Evolutionary conservation across 2,113 vertebrate genomes (phyloP).

Genomic region (Misgurnus anguillicaudatus): DNA sequence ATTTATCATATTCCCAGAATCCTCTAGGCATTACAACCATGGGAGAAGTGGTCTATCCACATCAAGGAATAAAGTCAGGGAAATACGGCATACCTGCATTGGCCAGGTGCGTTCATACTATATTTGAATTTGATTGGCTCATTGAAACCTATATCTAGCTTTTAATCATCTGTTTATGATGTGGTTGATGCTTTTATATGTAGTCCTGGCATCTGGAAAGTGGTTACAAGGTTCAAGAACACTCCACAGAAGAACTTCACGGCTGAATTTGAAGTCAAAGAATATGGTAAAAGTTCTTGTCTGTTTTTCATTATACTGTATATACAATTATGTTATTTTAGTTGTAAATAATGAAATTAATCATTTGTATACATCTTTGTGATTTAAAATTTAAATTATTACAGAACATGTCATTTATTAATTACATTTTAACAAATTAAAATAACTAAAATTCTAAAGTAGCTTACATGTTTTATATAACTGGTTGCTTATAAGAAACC

Average conservation of each 20-base stretch:
- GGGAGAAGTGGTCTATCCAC: constrained; percentile 28
- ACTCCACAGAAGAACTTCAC: constrained; percentile 58
- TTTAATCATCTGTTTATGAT: neutral
- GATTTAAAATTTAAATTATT: too few relatives aligned
- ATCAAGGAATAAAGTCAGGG: constrained; percentile 37
- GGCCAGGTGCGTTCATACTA: constrained; percentile 44
- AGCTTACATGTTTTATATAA: too few relatives aligned
- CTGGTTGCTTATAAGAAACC: too few relatives aligned
- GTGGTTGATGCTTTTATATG: neutral
- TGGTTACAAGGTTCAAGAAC: constrained; percentile 48
- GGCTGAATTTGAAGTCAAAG: constrained; percentile 61
- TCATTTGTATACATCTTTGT: neutral
- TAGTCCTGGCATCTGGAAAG: constrained; percentile 57
- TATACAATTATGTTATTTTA: neutral
- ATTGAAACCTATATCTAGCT: neutral
- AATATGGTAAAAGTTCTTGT: constrained; percentile 52
- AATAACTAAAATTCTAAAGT: too few relatives aligned
- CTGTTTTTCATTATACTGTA: neutral
- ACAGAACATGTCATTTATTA: too few relatives aligned
- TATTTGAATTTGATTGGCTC: neutral
- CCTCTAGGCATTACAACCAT: constrained; percentile 40
- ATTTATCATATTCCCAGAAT: constrained; percentile 14
- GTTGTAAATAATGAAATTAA: neutral
- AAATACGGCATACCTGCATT: constrained; percentile 51
- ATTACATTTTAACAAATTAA: too few relatives aligned